Percentiles rank a stretch among this genome's conserved stretches.
phyloP scores from a whole-genome alignment of 2,888 invertebrate species.

The Brachypterus glaber region DNA sequence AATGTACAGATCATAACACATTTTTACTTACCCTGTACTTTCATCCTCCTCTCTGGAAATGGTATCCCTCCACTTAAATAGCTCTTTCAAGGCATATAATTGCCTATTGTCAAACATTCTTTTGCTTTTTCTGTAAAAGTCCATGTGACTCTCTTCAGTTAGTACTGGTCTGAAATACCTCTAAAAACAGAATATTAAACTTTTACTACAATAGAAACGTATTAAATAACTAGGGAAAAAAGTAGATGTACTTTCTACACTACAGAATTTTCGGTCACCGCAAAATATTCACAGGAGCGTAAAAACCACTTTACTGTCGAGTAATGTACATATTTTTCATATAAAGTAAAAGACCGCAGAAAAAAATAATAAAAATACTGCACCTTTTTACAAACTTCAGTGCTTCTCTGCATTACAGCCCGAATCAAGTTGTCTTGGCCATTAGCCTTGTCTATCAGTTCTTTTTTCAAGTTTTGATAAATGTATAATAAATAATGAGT shows the following conservation, averaged over 20 bases:
- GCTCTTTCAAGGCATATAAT: slow-evolving; percentile 65
- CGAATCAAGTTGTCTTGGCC: slow-evolving; percentile 51
- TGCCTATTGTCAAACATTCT: slow-evolving; percentile 79
- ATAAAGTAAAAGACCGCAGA: no score
- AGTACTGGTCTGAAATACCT: slow-evolving; percentile 71
- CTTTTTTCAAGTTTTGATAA: slow-evolving; percentile 68
- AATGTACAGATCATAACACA: no score
- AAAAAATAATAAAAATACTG: slow-evolving; percentile 9
- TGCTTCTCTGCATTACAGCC: slow-evolving; percentile 65
- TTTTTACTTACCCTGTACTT: slow-evolving; percentile 65
- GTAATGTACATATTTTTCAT: no score
- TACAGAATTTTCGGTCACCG: no score
- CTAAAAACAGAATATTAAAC: slow-evolving; percentile 39
- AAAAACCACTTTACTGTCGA: no score
- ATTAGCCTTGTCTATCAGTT: slow-evolving; percentile 58
- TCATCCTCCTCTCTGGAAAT: slow-evolving; percentile 84
- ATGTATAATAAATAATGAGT: slow-evolving; percentile 91
- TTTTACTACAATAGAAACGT: slow-evolving; percentile 1
- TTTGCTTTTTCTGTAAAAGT: slow-evolving; percentile 67
- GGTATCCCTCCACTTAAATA: slow-evolving; percentile 83
- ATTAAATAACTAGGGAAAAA: no score
- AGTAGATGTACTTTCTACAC: no score
- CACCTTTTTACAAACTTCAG: slow-evolving; percentile 61
- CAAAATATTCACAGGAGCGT: no score
- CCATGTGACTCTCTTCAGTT: slow-evolving; percentile 59